Evolutionary conservation across 2,888 invertebrate genomes (phyloP), one percentile per base, ranked within the genome.

Genomic region (Tetanocera ferruginea): DNA sequence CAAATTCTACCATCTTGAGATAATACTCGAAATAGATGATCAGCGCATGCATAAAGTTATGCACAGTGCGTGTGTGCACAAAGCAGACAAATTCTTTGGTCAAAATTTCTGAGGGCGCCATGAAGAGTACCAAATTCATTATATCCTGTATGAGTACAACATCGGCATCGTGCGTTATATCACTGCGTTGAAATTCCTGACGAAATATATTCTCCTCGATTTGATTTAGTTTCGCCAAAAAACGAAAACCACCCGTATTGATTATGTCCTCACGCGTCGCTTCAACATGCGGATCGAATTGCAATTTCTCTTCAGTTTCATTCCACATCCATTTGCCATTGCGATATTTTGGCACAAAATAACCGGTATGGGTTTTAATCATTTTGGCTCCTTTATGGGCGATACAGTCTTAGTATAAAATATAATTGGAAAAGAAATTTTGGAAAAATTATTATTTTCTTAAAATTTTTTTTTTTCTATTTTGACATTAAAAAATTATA

Each of bases 11-110:
- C 71, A 88, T 76, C 28, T 87, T 87, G n/a, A 90, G 76, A 77
- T 86, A 90, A 77, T 89, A 84, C 78, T 90, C 89, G 37, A 90
- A 89, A 81, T 90, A 90, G 17, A 89, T 88, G 49, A 89, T 84
- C 19, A 89, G 78, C 0, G 88, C 84, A 71, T 88, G 87, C 0
- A 90, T 72, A 57, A 90, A 84, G 14, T 81, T 79, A 74, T 88
- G 84, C 0, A 88, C 84, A 0, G 83, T 82, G n/a, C 85, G 82
- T 0, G 84, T 87, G 73, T 89, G 87, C 28, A 90, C 69, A 25
- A 90, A 89, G 3, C 84, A 80, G 25, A 90, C 74, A 51, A 90
- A 87, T 17, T 82, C 81, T 28, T 80, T 77, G 0, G 83, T 84
- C 0, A 88, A 79, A 28, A 87, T 84, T 8, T 87, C 85, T 0